phyloP scores from a whole-genome alignment of 2,888 invertebrate genomes.

The Patella pellucida region DNA sequence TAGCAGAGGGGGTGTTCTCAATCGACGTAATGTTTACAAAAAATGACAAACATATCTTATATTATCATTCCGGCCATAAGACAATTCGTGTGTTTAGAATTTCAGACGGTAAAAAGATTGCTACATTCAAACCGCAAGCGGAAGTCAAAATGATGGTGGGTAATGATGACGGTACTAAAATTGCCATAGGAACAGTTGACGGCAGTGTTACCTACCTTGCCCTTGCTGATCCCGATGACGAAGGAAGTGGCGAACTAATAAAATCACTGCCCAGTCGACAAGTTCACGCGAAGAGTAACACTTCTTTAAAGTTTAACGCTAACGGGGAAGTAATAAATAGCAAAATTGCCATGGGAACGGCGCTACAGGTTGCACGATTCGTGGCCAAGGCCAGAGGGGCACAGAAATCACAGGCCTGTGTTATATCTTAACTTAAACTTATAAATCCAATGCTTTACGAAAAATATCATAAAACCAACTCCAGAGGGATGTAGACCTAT shows the following conservation, averaged over 20 bases:
- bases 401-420: conserved; percentile 63
- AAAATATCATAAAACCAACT: too few relatives aligned
- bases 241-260: conserved; percentile 57
- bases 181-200: conserved; percentile 90
- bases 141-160: conserved; percentile 65
- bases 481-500: too few relatives aligned
- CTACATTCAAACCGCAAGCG: conserved; percentile 78
- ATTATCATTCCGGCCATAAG: conserved; percentile 96
- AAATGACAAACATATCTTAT: conserved; percentile 93
- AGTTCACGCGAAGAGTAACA: conserved; percentile 35
- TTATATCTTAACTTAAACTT: conserved; percentile 49
- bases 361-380: conserved; percentile 65
- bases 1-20: conserved; percentile 97
- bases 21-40: conserved; percentile 91
- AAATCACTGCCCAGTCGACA: conserved; percentile 58
- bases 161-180: conserved; percentile 60
- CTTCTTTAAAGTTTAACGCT: conserved; percentile 30
- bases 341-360: conserved; percentile 60
- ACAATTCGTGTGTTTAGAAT: conserved; percentile 94
- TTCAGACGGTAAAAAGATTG: conserved; percentile 89
- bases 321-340: conserved; percentile 49
- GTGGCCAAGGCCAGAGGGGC: conserved; percentile 64
- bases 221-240: conserved; percentile 76
- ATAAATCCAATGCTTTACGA: too few relatives aligned
- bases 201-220: conserved; percentile 93